Percentiles rank a stretch among this genome's conserved stretches.
These are phyloP conservation scores for Podiceps cristatus DNA, from an alignment of 2,113 vertebrate genomes.

Conservation along the genomic window DNA sequence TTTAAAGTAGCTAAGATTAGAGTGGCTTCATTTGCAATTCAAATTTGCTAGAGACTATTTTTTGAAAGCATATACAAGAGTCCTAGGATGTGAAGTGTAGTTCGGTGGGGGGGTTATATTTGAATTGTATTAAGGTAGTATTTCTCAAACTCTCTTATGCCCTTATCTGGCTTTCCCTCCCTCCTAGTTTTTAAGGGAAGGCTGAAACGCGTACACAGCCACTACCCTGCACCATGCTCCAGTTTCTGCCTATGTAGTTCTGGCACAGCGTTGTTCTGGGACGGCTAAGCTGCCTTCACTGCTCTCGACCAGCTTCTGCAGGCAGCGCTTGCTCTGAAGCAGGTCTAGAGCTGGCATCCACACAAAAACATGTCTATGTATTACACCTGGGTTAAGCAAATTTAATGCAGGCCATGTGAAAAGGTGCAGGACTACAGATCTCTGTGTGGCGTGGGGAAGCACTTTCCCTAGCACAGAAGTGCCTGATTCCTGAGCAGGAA, in stretches of 20 bases:
- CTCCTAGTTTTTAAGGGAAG: background rate
- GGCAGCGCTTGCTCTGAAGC: background rate
- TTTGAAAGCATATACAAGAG: background rate
- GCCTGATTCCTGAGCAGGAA: background rate
- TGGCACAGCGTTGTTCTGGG: fast-evolving
- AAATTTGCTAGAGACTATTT: background rate
- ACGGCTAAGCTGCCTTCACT: fast-evolving
- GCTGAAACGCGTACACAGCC: background rate
- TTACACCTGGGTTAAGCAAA: background rate
- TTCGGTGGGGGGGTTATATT: background rate
- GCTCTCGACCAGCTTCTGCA: background rate
- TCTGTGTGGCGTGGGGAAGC: background rate
- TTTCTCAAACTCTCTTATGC: background rate
- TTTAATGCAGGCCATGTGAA: background rate
- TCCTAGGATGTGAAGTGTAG: background rate
- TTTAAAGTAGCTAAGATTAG: conserved; percentile 51
- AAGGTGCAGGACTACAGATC: background rate
- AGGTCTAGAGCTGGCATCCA: background rate
- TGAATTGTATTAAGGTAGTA: background rate
- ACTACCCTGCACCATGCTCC: fast-evolving
- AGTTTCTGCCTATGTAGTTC: background rate
- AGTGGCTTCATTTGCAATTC: conserved; percentile 45
- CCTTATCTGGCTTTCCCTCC: background rate
- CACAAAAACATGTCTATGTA: background rate
- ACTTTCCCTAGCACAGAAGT: background rate